Evolutionary conservation across 2,888 invertebrate species (phyloP).

Genomic region (Yponomeuta sedellus): DNA sequence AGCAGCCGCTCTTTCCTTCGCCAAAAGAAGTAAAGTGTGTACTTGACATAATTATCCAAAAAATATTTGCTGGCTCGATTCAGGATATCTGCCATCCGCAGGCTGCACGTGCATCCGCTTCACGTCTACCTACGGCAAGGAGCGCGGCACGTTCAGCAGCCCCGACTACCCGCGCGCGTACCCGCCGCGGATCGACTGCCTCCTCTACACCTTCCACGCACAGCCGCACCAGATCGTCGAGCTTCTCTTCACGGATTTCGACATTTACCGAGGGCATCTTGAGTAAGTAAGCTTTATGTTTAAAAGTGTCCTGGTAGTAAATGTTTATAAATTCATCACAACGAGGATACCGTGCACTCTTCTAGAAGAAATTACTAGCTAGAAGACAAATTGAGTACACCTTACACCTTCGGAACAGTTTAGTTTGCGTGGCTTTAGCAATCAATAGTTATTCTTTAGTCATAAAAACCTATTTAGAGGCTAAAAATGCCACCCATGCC

Average conservation of each 20-base stretch:
- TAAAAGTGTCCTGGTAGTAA: not conserved
- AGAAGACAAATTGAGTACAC: too few species aligned
- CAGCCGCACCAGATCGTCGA: constrained; percentile 88
- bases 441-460: too few species aligned
- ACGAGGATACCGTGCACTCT: too few species aligned
- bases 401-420: too few species aligned
- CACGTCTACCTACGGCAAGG: constrained; percentile 86
- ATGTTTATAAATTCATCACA: too few species aligned
- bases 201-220: constrained; percentile 89
- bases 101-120: constrained; percentile 90
- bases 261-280: constrained; percentile 80
- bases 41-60: too few species aligned
- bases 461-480: too few species aligned
- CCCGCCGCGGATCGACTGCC: constrained; percentile 84
- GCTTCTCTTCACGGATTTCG: constrained; percentile 87
- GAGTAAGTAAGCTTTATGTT: constrained; percentile 75
- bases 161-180: constrained; percentile 89
- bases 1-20: too few species aligned
- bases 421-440: too few species aligned
- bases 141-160: constrained; percentile 87
- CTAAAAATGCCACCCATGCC: too few species aligned
- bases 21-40: too few species aligned
- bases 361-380: not conserved
- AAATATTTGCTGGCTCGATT: not conserved
- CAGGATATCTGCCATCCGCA: constrained; percentile 42